Evolutionary conservation across 2,113 vertebrate genomes (phyloP).

Genomic region (Alectura lathami): DNA sequence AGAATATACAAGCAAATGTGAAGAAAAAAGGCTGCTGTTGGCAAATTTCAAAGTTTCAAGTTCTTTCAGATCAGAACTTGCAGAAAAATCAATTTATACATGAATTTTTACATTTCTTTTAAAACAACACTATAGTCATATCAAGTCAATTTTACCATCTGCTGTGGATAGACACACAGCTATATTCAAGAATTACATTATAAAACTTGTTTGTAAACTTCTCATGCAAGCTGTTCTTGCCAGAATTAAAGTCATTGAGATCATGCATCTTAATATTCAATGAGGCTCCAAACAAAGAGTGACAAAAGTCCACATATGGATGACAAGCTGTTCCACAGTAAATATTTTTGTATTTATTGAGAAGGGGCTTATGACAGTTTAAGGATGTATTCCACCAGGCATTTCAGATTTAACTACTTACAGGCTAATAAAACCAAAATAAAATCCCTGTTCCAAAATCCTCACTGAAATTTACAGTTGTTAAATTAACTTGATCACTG

Average conservation of each 20-base stretch:
- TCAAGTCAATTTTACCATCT: slow-evolving; percentile 79
- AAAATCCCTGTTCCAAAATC: slow-evolving; percentile 12
- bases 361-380: slow-evolving; percentile 72
- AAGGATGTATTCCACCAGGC: slow-evolving; percentile 64
- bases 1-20: not conserved
- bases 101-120: slow-evolving; percentile 69
- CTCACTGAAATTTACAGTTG: not conserved
- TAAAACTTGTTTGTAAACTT: slow-evolving; percentile 72
- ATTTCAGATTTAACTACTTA: slow-evolving; percentile 47
- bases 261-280: slow-evolving; percentile 81
- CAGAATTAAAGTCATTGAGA: slow-evolving; percentile 76
- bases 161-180: slow-evolving; percentile 74
- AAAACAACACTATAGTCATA: slow-evolving; percentile 70
- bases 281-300: slow-evolving; percentile 83
- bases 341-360: slow-evolving; percentile 82
- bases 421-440: not conserved
- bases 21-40: slow-evolving; percentile 29
- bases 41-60: slow-evolving; percentile 47
- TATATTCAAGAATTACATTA: slow-evolving; percentile 69
- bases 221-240: slow-evolving; percentile 82
- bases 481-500: not conserved
- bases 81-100: slow-evolving; percentile 72
- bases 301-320: slow-evolving; percentile 85
- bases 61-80: slow-evolving; percentile 60
- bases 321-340: slow-evolving; percentile 82